Base-by-base conservation (phyloP, 2,797 vertebrate genomes). In the Naso thynnoides region DNA sequence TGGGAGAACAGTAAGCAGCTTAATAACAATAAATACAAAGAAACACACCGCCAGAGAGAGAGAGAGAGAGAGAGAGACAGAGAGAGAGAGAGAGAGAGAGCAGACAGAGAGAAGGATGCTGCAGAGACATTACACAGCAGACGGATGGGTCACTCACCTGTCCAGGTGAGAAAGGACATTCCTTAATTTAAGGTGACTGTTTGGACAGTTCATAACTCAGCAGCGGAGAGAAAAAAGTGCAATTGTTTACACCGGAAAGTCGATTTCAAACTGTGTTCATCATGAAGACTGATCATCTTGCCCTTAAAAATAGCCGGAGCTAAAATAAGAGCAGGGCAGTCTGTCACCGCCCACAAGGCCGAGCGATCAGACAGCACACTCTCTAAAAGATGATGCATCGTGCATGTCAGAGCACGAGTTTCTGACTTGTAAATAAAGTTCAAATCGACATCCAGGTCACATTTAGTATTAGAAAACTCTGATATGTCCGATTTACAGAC, bases 1-100 rank as follows among this genome's bases (percentile, higher is more conserved):
- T 6, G 78, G 77, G 68, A 76, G 80, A 86, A 77, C 33, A 63
- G 73, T 83, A 84, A 88, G 83, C 75, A 31, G 89, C 83, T 86
- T 88, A 91, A 87, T 83, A 69, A 76, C 70, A 78, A 76, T 83
- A 86, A 88, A 89, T 70, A 86, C 56, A 79, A 80, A 77, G 66
- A 70, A 54, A 62, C 52, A 57, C 63, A n/a, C 64, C 68, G 63
- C n/a, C 50, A 15, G 13, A 49, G 48, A 49, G 52, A 49, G 66
- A 63, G 1, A 9, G 24, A 63, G 41, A 59, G 26, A 52, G 33
- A 36, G 13, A 36, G 9, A 52, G 52, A 50, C 64, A 63, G 1
- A 14, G 21, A 63, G 49, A 59, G 23, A n/a, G 48, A 27, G 45
- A 16, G 5, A 39, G 75, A 67, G 1, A 39, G 62, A 62, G 68